These are phyloP conservation scores for Cryptocheilus praepositus DNA, from an alignment of 2,888 invertebrate genomes.

Conservation along the genomic window DNA sequence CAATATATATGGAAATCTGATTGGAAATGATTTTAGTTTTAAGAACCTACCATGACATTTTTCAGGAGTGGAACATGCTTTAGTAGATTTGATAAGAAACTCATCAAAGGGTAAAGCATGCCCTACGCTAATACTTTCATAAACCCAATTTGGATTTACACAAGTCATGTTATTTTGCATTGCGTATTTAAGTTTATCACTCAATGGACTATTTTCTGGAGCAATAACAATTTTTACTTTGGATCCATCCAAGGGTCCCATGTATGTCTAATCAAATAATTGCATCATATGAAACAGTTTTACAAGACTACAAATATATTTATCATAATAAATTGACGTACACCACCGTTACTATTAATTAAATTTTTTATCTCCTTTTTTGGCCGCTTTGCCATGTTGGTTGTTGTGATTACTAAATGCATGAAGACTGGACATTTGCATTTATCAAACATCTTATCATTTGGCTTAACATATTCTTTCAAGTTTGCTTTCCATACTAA, in stretches of 20 bases:
- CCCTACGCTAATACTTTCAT: constrained; percentile 84
- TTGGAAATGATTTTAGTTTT: not conserved
- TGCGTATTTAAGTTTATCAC: constrained; percentile 84
- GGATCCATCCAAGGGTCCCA: constrained; percentile 77
- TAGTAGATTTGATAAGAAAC: constrained; percentile 77
- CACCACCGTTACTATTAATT: constrained; percentile 85
- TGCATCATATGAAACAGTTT: not conserved
- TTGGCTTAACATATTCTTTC: constrained; percentile 79
- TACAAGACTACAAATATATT: not conserved
- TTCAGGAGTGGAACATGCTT: constrained; percentile 84
- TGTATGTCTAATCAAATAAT: constrained; percentile 73
- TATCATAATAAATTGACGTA: constrained; percentile 35
- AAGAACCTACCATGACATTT: constrained; percentile 67
- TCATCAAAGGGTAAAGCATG: constrained; percentile 80
- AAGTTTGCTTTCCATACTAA: constrained; percentile 88
- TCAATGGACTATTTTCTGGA: constrained; percentile 73
- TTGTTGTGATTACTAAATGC: constrained; percentile 86
- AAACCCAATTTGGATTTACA: constrained; percentile 86
- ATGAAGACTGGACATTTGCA: constrained; percentile 84
- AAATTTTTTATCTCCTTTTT: constrained; percentile 81
- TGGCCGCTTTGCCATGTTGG: constrained; percentile 82
- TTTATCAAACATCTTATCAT: constrained; percentile 80
- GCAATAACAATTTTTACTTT: constrained; percentile 77
- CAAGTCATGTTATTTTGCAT: constrained; percentile 80
- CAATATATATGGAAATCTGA: not conserved